Evolutionary conservation across 2,888 invertebrate species (phyloP).

Genomic region (Drosophila recens): DNA sequence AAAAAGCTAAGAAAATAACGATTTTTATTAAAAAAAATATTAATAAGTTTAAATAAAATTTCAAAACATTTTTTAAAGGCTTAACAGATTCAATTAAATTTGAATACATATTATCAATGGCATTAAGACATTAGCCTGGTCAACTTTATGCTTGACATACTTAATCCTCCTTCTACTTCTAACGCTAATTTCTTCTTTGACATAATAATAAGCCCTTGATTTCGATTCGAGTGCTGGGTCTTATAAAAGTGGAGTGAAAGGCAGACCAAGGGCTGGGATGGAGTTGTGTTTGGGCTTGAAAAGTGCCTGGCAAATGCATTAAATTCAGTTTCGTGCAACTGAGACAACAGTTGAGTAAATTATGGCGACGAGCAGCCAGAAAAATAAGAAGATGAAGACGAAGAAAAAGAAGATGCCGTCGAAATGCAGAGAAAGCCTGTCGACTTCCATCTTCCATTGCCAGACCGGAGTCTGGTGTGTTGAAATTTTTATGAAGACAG

Average conservation of each 20-base stretch:
- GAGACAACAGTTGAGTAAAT: slow-evolving; percentile 79
- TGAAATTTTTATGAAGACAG: slow-evolving; percentile 70
- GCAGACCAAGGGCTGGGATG: slow-evolving; percentile 14
- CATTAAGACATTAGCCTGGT: too few relatives aligned
- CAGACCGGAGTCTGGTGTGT: slow-evolving; percentile 46
- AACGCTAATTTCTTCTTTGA: too few relatives aligned
- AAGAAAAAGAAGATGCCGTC: slow-evolving; percentile 1
- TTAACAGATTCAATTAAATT: too few relatives aligned
- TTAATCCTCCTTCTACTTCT: neutral
- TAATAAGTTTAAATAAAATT: too few relatives aligned
- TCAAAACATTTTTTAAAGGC: too few relatives aligned
- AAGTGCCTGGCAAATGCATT: slow-evolving; percentile 75
- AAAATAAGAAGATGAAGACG: slow-evolving; percentile 4
- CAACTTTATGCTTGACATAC: too few relatives aligned
- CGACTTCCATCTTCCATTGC: slow-evolving; percentile 10
- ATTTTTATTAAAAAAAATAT: too few relatives aligned
- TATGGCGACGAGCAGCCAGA: slow-evolving; percentile 65
- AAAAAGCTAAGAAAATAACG: too few relatives aligned
- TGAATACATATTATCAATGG: too few relatives aligned
- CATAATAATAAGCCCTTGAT: neutral
- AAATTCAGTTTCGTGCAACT: slow-evolving; percentile 77
- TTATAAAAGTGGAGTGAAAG: neutral
- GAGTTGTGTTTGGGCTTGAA: slow-evolving; percentile 37
- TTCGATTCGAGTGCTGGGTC: neutral
- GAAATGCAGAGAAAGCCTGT: slow-evolving; percentile 12